These are phyloP conservation scores for Epistrophe eligans DNA, from an alignment of 2,888 invertebrate genomes.

Conservation along the genomic window DNA sequence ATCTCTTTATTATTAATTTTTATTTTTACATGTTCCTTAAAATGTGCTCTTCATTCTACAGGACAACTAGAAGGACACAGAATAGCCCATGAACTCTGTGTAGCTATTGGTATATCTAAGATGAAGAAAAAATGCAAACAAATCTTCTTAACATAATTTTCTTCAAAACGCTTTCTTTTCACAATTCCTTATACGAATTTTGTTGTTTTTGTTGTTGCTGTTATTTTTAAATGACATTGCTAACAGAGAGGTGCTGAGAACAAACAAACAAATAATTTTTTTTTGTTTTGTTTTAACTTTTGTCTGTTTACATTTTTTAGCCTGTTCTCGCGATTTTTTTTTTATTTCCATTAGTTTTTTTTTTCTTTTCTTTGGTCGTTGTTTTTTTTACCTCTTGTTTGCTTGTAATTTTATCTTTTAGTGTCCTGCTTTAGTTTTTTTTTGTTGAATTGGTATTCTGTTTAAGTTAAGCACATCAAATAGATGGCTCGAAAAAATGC, in stretches of 20 bases:
- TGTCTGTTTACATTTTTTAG: conserved; percentile 21
- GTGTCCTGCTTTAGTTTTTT: conserved; percentile 60
- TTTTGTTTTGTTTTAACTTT: background rate
- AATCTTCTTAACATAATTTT: conserved; percentile 74
- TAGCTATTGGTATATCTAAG: background rate
- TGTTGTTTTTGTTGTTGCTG: background rate
- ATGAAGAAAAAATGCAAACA: conserved; percentile 40
- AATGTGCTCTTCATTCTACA: background rate
- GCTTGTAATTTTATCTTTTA: conserved; percentile 34
- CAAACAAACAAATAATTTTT: conserved; percentile 55
- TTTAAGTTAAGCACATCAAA: conserved; percentile 59
- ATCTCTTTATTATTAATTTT: conserved; percentile 23
- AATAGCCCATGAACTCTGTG: conserved; percentile 16
- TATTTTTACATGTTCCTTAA: conserved; percentile 52
- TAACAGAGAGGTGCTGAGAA: conserved; percentile 70
- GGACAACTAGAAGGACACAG: background rate
- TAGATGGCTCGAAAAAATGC: conserved; percentile 43
- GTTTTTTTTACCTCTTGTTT: conserved; percentile 1
- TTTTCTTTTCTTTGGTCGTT: conserved; percentile 32
- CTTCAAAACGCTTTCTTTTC: conserved; percentile 38
- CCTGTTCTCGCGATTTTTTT: conserved; percentile 22
- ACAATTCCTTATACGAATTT: conserved; percentile 66
- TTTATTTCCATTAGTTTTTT: conserved; percentile 23
- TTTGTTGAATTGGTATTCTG: conserved; percentile 52
- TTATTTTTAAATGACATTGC: conserved; percentile 57